Evolutionary conservation across 2,113 vertebrate species (phyloP).

Genomic region (Uria aalge): DNA sequence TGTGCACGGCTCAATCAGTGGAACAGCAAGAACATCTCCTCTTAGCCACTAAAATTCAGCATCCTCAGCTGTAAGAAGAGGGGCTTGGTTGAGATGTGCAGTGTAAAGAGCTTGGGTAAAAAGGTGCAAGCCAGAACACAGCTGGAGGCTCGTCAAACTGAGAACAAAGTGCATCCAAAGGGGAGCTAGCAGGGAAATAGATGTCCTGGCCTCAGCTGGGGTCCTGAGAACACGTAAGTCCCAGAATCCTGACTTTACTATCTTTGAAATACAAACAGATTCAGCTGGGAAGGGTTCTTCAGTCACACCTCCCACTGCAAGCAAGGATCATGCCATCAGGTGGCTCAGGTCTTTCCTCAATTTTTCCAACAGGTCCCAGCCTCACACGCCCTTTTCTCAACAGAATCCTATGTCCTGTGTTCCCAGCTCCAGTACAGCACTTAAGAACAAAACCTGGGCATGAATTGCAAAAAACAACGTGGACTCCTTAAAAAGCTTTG

Average conservation of each 20-base stretch:
- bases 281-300: neutral
- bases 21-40: neutral
- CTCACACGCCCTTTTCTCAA: neutral
- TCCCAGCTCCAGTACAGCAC: neutral
- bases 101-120: neutral
- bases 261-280: neutral
- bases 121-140: neutral
- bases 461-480: rapidly evolving
- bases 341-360: neutral
- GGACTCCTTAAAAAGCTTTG: neutral
- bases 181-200: neutral
- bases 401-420: rapidly evolving
- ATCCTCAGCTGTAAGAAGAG: neutral
- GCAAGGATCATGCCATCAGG: neutral
- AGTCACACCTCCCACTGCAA: neutral
- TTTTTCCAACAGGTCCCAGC: neutral
- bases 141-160: neutral
- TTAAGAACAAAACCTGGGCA: neutral
- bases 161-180: neutral
- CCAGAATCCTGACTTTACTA: neutral
- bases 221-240: neutral
- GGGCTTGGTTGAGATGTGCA: neutral
- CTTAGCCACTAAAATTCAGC: neutral
- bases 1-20: rapidly evolving
- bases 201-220: neutral